Evolutionary conservation across 2,888 invertebrate genomes (phyloP).

Genomic region (Laspeyria flexula): DNA sequence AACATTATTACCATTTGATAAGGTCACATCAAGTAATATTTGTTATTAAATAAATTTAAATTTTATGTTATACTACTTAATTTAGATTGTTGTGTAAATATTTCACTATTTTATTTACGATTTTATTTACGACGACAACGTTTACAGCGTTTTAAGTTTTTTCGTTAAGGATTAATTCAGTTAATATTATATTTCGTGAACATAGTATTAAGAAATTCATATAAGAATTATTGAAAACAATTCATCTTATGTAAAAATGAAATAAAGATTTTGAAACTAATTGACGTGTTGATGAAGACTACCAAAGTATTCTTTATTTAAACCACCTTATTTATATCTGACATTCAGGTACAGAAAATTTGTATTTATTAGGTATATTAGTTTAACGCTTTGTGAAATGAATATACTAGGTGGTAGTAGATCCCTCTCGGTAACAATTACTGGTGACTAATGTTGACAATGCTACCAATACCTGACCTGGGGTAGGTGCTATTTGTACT

Average conservation of each 20-base stretch:
- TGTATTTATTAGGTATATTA: not conserved
- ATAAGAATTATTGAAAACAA: conserved; percentile 70
- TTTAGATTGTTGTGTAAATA: conserved; percentile 82
- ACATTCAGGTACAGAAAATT: not conserved
- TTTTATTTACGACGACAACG: conserved; percentile 71
- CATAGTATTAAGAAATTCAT: conserved; percentile 67
- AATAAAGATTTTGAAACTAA: conserved; percentile 75
- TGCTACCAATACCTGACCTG: too few species aligned
- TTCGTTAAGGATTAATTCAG: conserved; percentile 60
- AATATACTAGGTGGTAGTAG: too few species aligned
- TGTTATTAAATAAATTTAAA: conserved; percentile 73
- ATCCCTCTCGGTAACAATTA: too few species aligned
- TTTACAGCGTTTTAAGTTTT: conserved; percentile 67
- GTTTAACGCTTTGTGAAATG: not conserved
- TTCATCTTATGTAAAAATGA: conserved; percentile 78
- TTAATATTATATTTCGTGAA: conserved; percentile 60
- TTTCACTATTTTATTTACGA: conserved; percentile 70
- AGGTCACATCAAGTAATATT: conserved; percentile 61
- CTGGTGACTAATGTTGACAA: too few species aligned
- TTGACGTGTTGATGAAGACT: conserved; percentile 38
- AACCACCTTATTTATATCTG: not conserved
- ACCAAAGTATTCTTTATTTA: conserved; percentile 33
- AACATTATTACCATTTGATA: conserved; percentile 53
- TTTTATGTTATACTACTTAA: conserved; percentile 70
- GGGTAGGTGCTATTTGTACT: too few species aligned